A percentile compares a stretch with the other conserved stretches of the same genome.
These are phyloP conservation scores for Nymphalis io DNA, from an alignment of 1,140 invertebrate species.

Conservation along the genomic window DNA sequence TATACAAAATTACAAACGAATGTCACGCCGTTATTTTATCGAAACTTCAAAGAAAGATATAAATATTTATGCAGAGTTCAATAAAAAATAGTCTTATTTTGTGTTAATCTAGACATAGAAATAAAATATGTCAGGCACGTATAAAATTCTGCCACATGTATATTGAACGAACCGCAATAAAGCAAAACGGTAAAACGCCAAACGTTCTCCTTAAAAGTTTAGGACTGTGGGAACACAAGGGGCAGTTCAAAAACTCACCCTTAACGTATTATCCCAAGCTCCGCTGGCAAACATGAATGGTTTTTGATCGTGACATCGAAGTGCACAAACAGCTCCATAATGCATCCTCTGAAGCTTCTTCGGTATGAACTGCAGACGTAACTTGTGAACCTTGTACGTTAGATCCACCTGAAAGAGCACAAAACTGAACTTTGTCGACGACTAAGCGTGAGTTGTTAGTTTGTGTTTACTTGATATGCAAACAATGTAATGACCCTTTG, in stretches of 20 bases:
- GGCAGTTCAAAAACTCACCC: constrained; percentile 44
- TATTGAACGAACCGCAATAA: too few species aligned
- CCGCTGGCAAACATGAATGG: constrained; percentile 61
- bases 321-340: constrained; percentile 61
- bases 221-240: not conserved
- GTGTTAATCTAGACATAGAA: too few species aligned
- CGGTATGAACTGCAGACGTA: constrained; percentile 67
- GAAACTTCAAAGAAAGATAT: too few species aligned
- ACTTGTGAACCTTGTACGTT: constrained; percentile 73
- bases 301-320: constrained; percentile 61
- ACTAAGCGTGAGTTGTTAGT: constrained; percentile 11
- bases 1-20: too few species aligned
- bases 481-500: constrained; percentile 2
- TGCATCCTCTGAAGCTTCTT: constrained; percentile 72
- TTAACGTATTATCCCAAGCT: constrained; percentile 73
- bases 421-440: constrained; percentile 1
- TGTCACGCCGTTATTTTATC: too few species aligned
- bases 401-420: constrained; percentile 46
- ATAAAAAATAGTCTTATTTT: too few species aligned
- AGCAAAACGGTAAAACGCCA: too few species aligned
- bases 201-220: too few species aligned
- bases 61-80: too few species aligned
- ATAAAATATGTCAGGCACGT: too few species aligned
- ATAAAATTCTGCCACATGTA: too few species aligned
- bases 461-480: constrained; percentile 11